A percentile compares a stretch with the other conserved stretches of the same genome.
phyloP scores from a whole-genome alignment of 2,113 vertebrate genomes.

The Oenanthe melanoleuca region DNA sequence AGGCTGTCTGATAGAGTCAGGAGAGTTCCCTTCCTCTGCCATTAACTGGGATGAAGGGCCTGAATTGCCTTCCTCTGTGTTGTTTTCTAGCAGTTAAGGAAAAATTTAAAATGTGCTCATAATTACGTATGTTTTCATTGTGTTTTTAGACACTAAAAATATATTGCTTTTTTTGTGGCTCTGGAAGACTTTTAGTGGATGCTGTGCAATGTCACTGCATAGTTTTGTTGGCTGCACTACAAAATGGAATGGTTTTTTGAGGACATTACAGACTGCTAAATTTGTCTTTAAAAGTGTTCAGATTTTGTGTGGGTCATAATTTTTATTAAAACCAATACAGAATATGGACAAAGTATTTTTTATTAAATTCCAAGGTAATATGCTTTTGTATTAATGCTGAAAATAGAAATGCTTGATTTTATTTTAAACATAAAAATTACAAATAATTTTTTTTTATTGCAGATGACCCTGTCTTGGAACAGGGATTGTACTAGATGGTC shows the following conservation, averaged over 20 bases:
- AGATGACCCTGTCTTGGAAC: neutral
- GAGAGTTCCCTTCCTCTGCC: neutral
- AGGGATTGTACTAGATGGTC: neutral
- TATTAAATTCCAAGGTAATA: neutral
- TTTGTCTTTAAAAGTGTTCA: neutral
- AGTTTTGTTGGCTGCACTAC: slow-evolving; percentile 5
- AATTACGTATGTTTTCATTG: slow-evolving; percentile 28
- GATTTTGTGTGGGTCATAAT: neutral
- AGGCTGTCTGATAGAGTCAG: neutral
- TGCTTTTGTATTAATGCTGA: neutral
- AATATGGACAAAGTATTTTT: neutral
- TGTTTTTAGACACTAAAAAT: slow-evolving; percentile 26
- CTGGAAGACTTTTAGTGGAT: neutral
- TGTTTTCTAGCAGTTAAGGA: neutral
- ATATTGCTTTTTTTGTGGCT: neutral
- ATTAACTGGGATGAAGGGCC: neutral
- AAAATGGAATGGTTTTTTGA: neutral
- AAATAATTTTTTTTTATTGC: neutral
- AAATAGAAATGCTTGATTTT: neutral
- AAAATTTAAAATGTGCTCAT: neutral
- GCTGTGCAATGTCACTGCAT: neutral
- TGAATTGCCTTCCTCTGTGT: neutral
- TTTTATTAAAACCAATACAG: neutral
- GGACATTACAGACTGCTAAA: neutral
- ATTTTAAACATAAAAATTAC: neutral